Conservation (phyloP, 2,797 vertebrate genomes). For the Dermochelys coriacea region DNA sequence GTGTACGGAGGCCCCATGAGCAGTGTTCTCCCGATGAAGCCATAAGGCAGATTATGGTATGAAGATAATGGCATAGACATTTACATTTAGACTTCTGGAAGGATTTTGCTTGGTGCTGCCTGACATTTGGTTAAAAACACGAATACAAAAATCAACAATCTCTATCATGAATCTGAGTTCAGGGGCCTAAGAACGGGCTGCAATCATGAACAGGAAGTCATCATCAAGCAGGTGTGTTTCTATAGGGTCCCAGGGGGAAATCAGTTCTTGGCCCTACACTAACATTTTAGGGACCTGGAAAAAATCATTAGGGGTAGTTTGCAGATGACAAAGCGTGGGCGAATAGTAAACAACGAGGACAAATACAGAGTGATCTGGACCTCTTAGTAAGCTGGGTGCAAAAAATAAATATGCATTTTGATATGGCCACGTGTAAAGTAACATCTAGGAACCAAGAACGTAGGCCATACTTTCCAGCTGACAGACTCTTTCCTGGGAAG, state of each 20-base stretch:
- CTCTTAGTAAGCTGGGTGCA: neutral
- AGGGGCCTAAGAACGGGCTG: neutral
- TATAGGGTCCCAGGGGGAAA: neutral
- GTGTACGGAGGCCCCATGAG: too few relatives aligned
- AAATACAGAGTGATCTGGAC: neutral
- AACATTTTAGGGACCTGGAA: neutral
- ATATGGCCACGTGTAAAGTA: accelerated
- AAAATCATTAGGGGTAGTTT: neutral
- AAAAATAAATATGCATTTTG: neutral
- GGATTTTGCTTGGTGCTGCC: too few relatives aligned
- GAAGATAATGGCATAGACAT: neutral
- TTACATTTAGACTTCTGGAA: neutral
- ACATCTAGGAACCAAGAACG: neutral
- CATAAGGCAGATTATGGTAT: too few relatives aligned
- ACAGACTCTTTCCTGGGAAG: neutral
- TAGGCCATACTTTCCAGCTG: neutral
- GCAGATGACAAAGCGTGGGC: neutral
- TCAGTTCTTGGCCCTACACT: neutral
- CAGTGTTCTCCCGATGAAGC: accelerated
- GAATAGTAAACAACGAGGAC: neutral
- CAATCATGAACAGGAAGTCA: neutral
- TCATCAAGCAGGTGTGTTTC: neutral
- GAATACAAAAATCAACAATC: neutral
- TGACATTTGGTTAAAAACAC: neutral
- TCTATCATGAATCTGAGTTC: neutral